Percentiles rank a stretch among this genome's conserved stretches.
Conservation (phyloP, 1,140 invertebrate species). For the Penaeus chinensis region DNA sequence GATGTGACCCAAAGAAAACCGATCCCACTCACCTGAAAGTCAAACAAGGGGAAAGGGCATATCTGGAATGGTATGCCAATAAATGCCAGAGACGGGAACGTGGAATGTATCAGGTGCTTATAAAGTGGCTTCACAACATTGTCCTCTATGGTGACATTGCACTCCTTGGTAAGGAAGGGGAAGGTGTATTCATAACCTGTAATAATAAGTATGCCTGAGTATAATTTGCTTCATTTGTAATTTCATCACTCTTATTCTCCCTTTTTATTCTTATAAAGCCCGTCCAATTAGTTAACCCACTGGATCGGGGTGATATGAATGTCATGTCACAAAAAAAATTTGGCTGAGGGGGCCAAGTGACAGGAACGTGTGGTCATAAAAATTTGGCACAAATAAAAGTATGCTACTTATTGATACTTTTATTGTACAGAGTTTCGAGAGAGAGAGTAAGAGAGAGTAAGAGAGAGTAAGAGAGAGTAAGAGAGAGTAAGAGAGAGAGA, state of each 20-base stretch:
- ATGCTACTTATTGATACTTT: too few relatives aligned
- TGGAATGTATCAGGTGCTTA: slow-evolving; percentile 85
- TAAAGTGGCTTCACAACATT: slow-evolving; percentile 84
- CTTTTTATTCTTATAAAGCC: not conserved
- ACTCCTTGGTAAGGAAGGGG: slow-evolving; percentile 80
- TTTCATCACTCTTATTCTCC: not conserved
- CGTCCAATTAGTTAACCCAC: not conserved
- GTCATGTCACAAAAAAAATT: too few relatives aligned
- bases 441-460: too few relatives aligned
- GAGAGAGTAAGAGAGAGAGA: too few relatives aligned
- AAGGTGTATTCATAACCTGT: slow-evolving; percentile 84
- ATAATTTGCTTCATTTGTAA: not conserved
- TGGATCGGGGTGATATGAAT: too few relatives aligned
- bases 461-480: too few relatives aligned
- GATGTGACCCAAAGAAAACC: not conserved
- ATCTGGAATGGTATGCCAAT: slow-evolving; percentile 84
- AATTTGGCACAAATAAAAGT: too few relatives aligned
- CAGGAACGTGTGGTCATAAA: too few relatives aligned
- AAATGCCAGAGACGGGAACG: slow-evolving; percentile 81
- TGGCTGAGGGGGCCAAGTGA: too few relatives aligned
- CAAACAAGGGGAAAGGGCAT: slow-evolving; percentile 86
- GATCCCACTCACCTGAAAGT: slow-evolving; percentile 78
- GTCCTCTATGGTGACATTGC: slow-evolving; percentile 79
- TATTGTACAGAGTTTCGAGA: too few relatives aligned
- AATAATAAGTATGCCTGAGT: not conserved